Evolutionary conservation across 37 sponge, comb jelly and placozoan genomes (phyloP).

Genomic region (Amphimedon queenslandica): DNA sequence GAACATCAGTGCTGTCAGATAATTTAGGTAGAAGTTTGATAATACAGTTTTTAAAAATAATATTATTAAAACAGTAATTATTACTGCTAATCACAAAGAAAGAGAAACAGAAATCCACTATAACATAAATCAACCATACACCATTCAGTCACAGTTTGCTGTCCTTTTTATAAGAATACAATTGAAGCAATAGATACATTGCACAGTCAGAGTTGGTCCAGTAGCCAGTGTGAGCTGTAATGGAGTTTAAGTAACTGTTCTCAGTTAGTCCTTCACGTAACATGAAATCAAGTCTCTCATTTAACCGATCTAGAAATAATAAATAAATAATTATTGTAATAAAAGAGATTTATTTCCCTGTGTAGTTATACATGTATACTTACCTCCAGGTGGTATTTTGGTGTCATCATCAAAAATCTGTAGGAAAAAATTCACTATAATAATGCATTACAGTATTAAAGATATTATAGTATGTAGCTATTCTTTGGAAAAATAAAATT

Average conservation of each 20-base stretch:
- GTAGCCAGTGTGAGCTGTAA: slow-evolving; percentile 82
- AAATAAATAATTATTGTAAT: slow-evolving; percentile 1
- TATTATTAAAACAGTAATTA: too few species aligned
- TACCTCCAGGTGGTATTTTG: slow-evolving; percentile 21
- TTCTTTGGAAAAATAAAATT: too few species aligned
- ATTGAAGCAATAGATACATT: slow-evolving; percentile 68
- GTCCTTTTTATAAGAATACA: slow-evolving; percentile 58
- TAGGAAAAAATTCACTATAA: background rate
- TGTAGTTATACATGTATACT: background rate
- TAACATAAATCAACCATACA: too few species aligned
- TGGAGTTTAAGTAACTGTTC: slow-evolving; percentile 67
- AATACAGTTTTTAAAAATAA: too few species aligned
- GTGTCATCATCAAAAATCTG: slow-evolving; percentile 55
- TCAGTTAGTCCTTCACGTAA: slow-evolving; percentile 66
- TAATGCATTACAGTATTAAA: too few species aligned
- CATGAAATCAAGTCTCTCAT: slow-evolving; percentile 78
- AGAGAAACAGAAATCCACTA: too few species aligned
- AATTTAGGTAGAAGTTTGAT: too few species aligned
- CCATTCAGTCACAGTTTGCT: too few species aligned
- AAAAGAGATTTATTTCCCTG: background rate
- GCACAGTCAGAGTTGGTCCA: slow-evolving; percentile 74
- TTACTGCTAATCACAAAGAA: too few species aligned
- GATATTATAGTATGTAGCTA: too few species aligned
- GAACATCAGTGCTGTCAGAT: too few species aligned
- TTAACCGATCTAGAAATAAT: slow-evolving; percentile 45